Evolutionary conservation across 2,888 invertebrate genomes (phyloP), one percentile per base, ranked within the genome.

Genomic region (Steinernema carpocapsae): DNA sequence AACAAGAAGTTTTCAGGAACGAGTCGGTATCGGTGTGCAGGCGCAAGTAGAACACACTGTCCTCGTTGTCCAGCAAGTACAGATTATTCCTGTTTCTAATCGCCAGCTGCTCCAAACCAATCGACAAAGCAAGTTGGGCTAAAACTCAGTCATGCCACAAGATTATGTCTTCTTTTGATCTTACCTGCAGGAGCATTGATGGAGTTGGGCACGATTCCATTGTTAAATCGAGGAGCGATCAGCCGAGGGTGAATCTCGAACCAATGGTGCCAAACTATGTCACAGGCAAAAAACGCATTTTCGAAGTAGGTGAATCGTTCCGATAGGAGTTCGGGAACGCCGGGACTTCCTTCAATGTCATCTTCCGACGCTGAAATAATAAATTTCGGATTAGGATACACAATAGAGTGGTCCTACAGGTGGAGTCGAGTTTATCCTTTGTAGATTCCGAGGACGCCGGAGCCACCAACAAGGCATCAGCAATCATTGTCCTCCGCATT

Each of bases 271-370:
- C 92, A 93, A 1, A 93, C 92, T n/a, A 92, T 90, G 3, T 91
- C 91, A 87, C 93, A 93, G 52, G 92, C 91, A 87, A 93, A 93
- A 87, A 91, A 91, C 1, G 93, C 93, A 0, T 92, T 71, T 1
- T 3, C 12, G 29, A 51, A 51, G 29, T 71, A 12, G 17, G 10
- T 43, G 45, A 71, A 71, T 2, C 51, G 26, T 22, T 71, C 43
- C 17, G 26, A 3, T 6, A 26, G 29, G 1, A 64, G 64, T n/a
- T 64, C 64, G 1, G 64, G 64, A 17, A 64, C 29, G 17, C 19
- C 32, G 2, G 64, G 64, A 17, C 6, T 26, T 4, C 12, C 26
- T 3, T 32, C 64, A 26, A 64, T 6, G 32, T 32, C 64, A 17
- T 64, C 64, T 64, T 64, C 64, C 6, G 64, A 64, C 17, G 64